Conservation (phyloP, 1,140 invertebrate genomes). For the Drosophila pandora region DNA sequence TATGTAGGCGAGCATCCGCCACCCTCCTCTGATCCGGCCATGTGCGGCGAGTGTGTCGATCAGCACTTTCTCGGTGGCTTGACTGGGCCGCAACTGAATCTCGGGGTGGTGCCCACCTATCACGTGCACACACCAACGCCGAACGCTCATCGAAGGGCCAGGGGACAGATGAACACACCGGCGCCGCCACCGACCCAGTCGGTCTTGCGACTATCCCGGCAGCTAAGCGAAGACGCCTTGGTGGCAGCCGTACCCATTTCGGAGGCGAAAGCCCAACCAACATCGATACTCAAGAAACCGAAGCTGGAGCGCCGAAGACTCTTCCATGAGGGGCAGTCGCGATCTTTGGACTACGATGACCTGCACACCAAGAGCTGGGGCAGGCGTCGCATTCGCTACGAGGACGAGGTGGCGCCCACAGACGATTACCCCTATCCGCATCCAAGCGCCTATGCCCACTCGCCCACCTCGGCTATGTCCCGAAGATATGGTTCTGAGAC, state of each 20-base stretch:
- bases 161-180: slow-evolving; percentile 62
- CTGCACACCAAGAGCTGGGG: slow-evolving; percentile 80
- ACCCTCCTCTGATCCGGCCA: slow-evolving; percentile 72
- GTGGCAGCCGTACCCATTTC: slow-evolving; percentile 76
- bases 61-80: slow-evolving; percentile 75
- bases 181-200: slow-evolving; percentile 75
- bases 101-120: slow-evolving; percentile 76
- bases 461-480: slow-evolving; percentile 46
- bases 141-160: slow-evolving; percentile 71
- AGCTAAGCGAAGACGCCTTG: slow-evolving; percentile 77
- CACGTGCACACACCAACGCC: slow-evolving; percentile 80
- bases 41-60: slow-evolving; percentile 82
- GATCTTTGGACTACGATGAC: slow-evolving; percentile 81
- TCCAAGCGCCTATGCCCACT: slow-evolving; percentile 30
- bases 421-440: slow-evolving; percentile 43
- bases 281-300: slow-evolving; percentile 79
- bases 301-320: slow-evolving; percentile 73
- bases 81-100: slow-evolving; percentile 70
- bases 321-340: slow-evolving; percentile 78
- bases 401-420: slow-evolving; percentile 63
- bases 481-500: slow-evolving; percentile 79
- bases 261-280: slow-evolving; percentile 67
- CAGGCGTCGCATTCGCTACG: slow-evolving; percentile 74
- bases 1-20: slow-evolving; percentile 56
- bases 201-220: slow-evolving; percentile 72